Conservation (phyloP, 2,797 vertebrate genomes). For the Poecile montanus region DNA sequence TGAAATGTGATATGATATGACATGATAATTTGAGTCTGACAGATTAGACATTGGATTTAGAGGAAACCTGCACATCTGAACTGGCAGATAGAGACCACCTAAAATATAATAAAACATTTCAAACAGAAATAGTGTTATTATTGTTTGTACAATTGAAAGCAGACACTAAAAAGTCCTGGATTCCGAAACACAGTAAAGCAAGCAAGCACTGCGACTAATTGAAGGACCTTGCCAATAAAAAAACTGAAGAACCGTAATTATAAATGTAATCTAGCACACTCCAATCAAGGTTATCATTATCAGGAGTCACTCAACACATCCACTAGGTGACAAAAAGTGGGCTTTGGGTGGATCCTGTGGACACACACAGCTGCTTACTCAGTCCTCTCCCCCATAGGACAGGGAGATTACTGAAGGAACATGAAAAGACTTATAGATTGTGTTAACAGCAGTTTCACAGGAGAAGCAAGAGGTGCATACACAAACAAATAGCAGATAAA, state of each 20-base stretch:
- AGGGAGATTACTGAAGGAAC: neutral
- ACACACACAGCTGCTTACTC: neutral
- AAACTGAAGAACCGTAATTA: neutral
- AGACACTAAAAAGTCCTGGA: neutral
- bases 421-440: neutral
- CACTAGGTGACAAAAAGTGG: accelerated
- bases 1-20: neutral
- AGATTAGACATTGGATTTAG: neutral
- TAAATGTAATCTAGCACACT: neutral
- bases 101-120: neutral
- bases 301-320: neutral
- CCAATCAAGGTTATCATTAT: neutral
- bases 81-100: neutral
- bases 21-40: neutral
- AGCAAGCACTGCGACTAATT: neutral
- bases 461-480: neutral
- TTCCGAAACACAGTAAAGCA: neutral
- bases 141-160: neutral
- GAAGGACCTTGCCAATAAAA: neutral
- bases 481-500: accelerated
- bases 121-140: neutral
- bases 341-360: neutral
- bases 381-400: accelerated
- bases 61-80: neutral
- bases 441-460: neutral